phyloP scores from a whole-genome alignment of 35 echinoderm and acorn worm genomes.

The Heliocidaris tuberculata region DNA sequence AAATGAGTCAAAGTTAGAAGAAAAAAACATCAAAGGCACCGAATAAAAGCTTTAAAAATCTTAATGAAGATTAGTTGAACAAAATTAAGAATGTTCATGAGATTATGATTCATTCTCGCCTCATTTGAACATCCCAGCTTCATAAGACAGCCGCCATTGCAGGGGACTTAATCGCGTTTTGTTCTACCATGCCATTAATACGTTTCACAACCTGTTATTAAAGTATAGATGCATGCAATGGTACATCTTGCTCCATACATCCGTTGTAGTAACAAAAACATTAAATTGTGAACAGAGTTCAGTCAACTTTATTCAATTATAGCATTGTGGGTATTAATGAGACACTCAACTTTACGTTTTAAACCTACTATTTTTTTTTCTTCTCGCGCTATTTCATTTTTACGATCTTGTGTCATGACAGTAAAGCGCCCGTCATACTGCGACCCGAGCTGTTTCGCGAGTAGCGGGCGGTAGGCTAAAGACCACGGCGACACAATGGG shows the following conservation, averaged over 20 bases:
- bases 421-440: not conserved
- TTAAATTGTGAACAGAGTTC: not conserved
- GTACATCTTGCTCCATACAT: not conserved
- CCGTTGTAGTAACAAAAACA: not conserved
- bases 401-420: not conserved
- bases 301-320: not conserved
- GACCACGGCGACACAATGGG: slow-evolving; percentile 39
- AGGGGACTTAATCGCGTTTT: not conserved
- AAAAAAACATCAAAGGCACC: not conserved
- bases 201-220: not conserved
- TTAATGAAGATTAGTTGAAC: slow-evolving; percentile 1
- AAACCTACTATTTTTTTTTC: not conserved
- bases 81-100: not conserved
- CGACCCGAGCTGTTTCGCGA: not conserved
- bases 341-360: not conserved
- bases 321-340: not conserved
- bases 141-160: not conserved
- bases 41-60: not conserved
- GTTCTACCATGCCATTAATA: not conserved
- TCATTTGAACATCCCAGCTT: not conserved
- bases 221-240: not conserved
- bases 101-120: not conserved
- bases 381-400: not conserved
- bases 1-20: not conserved
- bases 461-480: not conserved